Base-by-base conservation (phyloP, 2,113 vertebrate species). In the Varanus salvator region DNA sequence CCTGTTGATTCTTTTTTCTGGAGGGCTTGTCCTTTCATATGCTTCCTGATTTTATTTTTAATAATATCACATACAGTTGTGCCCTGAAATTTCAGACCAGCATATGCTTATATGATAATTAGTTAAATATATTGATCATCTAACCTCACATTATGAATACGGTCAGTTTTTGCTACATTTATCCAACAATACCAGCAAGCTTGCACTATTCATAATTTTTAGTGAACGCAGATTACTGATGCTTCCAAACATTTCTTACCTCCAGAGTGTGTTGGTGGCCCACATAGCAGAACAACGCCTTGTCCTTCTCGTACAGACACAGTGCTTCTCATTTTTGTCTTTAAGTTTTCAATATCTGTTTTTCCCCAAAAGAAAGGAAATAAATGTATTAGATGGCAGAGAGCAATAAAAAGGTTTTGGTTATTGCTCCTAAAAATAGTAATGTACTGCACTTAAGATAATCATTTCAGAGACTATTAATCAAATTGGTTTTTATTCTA, bases 301-400 rank as follows among this genome's bases (percentile, higher is more conserved):
- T 99, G 99, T 68, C 99, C 98, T 93, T 99, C 98, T 0, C 98
- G 98, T 71, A 99, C 98, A 0, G 98, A 99, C 72, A 99, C 99
- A 0, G 98, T 96, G 23, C 97, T 99, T 94, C 98, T 97, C 93
- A 96, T 97, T 86, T 97, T 98, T 9, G 90, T 97, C 97, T 97
- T 98, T 94, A 98, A 97, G 96, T 96, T 98, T 80, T 99, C 98
- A 3, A 97, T 97, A 95, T 98, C 99, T 99, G 96, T 78, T 91
- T 60, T 57, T 89, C 44, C 74, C 94, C 93, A 95, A 89, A 93
- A 91, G 77, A 95, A 93, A 85, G 5, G 31, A 0, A 34, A 93
- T 44, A 1, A 8, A 2, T 2, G 0, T 19, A 23, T 96, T 89
- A 96, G 52, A 86, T 92, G 84, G 4, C 17, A 25, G 29, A 8